phyloP scores from a whole-genome alignment of 2,797 vertebrate species.

The Melopsittacus undulatus region DNA sequence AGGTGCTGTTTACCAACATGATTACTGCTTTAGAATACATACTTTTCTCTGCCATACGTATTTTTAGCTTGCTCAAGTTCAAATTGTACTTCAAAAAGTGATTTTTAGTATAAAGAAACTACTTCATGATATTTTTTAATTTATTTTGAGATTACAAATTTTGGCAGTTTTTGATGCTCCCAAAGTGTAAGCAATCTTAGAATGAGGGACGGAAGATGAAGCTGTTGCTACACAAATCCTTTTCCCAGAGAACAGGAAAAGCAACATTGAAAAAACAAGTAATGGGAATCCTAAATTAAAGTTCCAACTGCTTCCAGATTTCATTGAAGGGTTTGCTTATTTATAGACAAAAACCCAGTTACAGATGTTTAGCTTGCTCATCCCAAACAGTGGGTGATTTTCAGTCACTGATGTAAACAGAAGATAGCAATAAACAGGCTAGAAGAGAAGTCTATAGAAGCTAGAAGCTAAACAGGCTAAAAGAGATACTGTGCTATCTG shows the following conservation, averaged over 20 bases:
- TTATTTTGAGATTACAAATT: neutral
- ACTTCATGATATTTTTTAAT: neutral
- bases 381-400: neutral
- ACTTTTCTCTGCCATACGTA: accelerated
- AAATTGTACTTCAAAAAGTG: neutral
- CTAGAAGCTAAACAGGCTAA: no score
- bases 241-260: neutral
- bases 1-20: neutral
- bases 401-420: neutral
- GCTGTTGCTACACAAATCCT: neutral
- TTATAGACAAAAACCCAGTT: neutral
- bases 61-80: neutral
- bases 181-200: neutral
- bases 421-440: neutral
- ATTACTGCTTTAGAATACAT: neutral
- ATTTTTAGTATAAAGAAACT: neutral
- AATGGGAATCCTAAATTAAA: neutral
- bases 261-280: neutral
- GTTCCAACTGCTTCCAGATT: neutral
- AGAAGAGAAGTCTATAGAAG: no score
- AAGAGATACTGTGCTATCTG: neutral
- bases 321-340: neutral
- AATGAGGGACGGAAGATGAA: neutral
- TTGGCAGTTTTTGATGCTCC: neutral
- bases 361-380: neutral